Evolutionary conservation across 1,140 invertebrate genomes (phyloP).

Genomic region (Anadara kagoshimensis): DNA sequence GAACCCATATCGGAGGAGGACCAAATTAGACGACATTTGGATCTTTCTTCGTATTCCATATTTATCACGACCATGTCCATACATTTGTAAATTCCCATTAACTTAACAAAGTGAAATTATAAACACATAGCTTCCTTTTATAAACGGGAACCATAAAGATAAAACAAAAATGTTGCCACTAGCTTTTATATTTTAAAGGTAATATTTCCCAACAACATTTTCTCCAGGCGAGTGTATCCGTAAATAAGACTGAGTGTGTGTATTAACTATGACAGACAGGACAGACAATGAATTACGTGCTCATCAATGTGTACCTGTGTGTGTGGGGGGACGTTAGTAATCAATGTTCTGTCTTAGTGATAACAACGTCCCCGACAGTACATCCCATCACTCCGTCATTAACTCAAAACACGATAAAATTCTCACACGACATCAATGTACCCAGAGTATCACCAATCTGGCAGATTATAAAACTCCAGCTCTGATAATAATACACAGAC

Average conservation of each 20-base stretch:
- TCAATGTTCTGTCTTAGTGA: not conserved
- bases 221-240: too few relatives aligned
- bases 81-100: not conserved
- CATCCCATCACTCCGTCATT: slow-evolving; percentile 11
- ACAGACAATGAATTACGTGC: too few relatives aligned
- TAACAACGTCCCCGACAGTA: slow-evolving; percentile 2
- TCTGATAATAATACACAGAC: not conserved
- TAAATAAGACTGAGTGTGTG: too few relatives aligned
- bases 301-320: too few relatives aligned
- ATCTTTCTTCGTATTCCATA: not conserved
- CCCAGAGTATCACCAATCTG: not conserved
- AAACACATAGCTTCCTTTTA: not conserved
- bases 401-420: not conserved
- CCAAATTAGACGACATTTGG: too few relatives aligned
- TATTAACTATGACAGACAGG: too few relatives aligned
- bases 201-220: too few relatives aligned
- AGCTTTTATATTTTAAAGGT: too few relatives aligned
- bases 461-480: not conserved
- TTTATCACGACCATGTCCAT: not conserved
- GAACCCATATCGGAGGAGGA: too few relatives aligned
- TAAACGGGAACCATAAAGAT: too few relatives aligned
- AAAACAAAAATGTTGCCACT: too few relatives aligned
- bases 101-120: not conserved
- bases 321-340: too few relatives aligned
- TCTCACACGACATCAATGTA: not conserved